Evolutionary conservation across 2,113 vertebrate genomes (phyloP), one percentile per base, ranked within the genome.

Genomic region (Rhea pennata): DNA sequence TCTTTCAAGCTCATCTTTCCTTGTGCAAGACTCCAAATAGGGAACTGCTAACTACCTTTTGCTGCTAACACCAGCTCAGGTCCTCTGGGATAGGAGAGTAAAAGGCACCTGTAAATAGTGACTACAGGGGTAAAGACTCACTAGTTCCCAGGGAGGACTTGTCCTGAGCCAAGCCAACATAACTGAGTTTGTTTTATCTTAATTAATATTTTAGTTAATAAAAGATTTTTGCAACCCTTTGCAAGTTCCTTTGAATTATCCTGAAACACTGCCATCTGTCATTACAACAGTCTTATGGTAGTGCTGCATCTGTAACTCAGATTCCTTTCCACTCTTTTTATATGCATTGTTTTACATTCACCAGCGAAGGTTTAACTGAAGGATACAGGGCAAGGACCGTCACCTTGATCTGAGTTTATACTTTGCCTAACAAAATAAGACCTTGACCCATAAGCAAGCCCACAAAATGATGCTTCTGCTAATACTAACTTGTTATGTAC

Each of bases 381-480:
- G 95, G 87, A 87, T 91, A 78, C n/a, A 87, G 84, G 44, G 67
- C 78, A 95, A 94, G 91, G 92, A 84, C 74, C 91, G 42, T 94
- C 77, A 88, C 92, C 81, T 93, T 91, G 44, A 86, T 89, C 54
- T 71, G 87, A 72, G 81, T 95, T 95, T 97, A 94, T 91, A 40
- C 39, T 71, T 46, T 73, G 59, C 84, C 96, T 95, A 88, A 70
- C 58, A 93, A 89, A 87, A 84, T 85, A 70, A 96, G 91, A 80
- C 89, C 91, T 95, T 96, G 89, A 95, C 96, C 89, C 95, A 92
- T 23, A 84, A 36, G 88, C 96, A 96, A 95, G 70, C 77, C 62
- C 72, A 83, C 71, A 84, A 95, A 92, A 93, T 59, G 87, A 66
- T 83, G 46, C 78, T 89, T 21, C 78, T 88, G 46, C 84, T 93